phyloP scores from a whole-genome alignment of 2,113 vertebrate species.

The Pteruthius melanotis region DNA sequence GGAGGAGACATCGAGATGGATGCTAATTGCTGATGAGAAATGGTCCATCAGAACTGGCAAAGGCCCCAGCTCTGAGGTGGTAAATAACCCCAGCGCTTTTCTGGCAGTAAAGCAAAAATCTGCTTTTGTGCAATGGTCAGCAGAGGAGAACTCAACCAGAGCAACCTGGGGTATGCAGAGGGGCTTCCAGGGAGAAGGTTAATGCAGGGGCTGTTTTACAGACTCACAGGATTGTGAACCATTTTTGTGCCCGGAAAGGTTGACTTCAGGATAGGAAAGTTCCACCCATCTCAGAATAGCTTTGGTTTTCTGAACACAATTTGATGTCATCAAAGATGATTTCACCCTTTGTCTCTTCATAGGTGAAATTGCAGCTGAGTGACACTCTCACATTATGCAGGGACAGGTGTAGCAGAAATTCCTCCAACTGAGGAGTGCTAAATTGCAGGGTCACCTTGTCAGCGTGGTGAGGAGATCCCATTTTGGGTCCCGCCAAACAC shows the following conservation, averaged over 20 bases:
- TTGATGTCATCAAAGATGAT: neutral
- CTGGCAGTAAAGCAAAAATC: slow-evolving; percentile 11
- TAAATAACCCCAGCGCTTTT: slow-evolving; percentile 1
- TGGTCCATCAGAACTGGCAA: neutral
- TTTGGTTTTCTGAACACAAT: neutral
- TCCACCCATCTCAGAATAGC: neutral
- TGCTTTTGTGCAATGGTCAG: slow-evolving; percentile 12
- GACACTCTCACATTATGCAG: neutral
- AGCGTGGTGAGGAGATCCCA: neutral
- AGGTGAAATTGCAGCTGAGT: slow-evolving; percentile 15
- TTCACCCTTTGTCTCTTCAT: neutral
- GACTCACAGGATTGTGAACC: neutral
- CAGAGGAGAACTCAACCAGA: neutral
- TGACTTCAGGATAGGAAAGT: slow-evolving; percentile 10
- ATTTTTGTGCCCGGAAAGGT: neutral
- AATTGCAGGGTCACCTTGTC: neutral
- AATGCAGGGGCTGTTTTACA: neutral
- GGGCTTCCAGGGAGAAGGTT: neutral
- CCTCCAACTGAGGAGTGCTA: rapidly evolving
- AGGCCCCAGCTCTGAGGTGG: neutral
- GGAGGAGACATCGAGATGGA: neutral
- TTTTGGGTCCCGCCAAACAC: neutral
- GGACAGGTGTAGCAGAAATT: neutral
- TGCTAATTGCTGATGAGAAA: slow-evolving; percentile 13
- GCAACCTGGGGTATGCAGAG: neutral